Evolutionary conservation across 1,140 invertebrate species (phyloP).

Genomic region (Euura lappo): DNA sequence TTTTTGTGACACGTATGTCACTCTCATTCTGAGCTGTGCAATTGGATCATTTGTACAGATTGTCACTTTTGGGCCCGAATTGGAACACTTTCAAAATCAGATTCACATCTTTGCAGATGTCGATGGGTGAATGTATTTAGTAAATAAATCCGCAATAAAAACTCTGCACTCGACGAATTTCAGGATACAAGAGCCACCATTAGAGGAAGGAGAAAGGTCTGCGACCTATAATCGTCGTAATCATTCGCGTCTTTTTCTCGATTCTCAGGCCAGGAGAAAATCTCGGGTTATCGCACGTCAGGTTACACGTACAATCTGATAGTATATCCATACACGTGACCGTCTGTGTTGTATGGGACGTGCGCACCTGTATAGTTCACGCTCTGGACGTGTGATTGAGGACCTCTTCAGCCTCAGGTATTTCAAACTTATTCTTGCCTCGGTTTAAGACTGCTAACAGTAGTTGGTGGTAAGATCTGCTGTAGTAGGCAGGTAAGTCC

Average conservation of each 20-base stretch:
- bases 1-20: too few relatives aligned
- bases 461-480: neutral
- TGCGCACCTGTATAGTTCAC: neutral
- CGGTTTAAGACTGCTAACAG: neutral
- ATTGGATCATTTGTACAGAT: too few relatives aligned
- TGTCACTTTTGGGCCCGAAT: too few relatives aligned
- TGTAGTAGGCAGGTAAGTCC: constrained; percentile 4
- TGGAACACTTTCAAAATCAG: too few relatives aligned
- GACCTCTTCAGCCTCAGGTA: neutral
- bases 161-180: too few relatives aligned
- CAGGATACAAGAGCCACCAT: too few relatives aligned
- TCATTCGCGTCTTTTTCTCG: neutral
- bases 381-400: neutral
- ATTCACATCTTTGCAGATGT: too few relatives aligned
- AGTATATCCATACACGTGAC: neutral
- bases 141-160: too few relatives aligned
- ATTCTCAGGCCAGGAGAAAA: neutral
- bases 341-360: neutral
- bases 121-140: too few relatives aligned
- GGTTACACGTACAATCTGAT: neutral
- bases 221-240: neutral
- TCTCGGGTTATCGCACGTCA: neutral
- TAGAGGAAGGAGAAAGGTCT: neutral
- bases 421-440: neutral
- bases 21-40: too few relatives aligned